phyloP scores from a whole-genome alignment of 92 coral and sea anemone genomes.

The Epizoanthus rinbou region DNA sequence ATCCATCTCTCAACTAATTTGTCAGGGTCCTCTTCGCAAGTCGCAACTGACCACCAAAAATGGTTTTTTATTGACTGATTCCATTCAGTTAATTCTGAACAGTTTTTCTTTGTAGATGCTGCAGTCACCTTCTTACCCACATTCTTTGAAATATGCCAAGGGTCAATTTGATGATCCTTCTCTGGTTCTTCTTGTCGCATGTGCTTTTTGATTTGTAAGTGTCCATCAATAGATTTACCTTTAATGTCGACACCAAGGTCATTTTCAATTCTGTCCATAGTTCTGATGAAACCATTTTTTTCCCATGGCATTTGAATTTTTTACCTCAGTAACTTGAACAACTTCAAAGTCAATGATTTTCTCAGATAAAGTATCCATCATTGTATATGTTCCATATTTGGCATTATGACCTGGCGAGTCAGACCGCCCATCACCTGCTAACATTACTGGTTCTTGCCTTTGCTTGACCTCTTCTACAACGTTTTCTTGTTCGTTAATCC shows the following conservation, averaged over 20 bases:
- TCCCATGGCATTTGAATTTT: not conserved
- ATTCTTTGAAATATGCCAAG: conserved; percentile 1
- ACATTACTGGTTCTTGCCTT: not conserved
- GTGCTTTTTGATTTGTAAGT: not conserved
- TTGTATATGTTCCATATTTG: not conserved
- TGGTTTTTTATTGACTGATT: not conserved
- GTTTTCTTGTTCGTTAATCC: not conserved
- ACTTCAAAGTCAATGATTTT: not conserved
- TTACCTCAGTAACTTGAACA: not conserved
- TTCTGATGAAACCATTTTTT: not conserved
- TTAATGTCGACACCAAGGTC: not conserved
- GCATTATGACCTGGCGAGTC: not conserved
- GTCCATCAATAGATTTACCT: not conserved
- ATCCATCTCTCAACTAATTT: not conserved
- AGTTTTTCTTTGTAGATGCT: conserved; percentile 2
- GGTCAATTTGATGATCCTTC: not conserved
- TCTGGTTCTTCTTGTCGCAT: not conserved
- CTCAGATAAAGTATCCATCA: not conserved
- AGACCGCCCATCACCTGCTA: not conserved
- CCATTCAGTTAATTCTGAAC: conserved; percentile 10
- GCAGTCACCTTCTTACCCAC: conserved; percentile 1
- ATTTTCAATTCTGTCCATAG: not conserved
- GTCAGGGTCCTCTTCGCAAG: not conserved
- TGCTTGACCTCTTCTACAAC: not conserved
- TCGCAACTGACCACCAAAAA: not conserved